phyloP scores from a whole-genome alignment of 2,113 vertebrate genomes.

The Circaetus cinerascens region DNA sequence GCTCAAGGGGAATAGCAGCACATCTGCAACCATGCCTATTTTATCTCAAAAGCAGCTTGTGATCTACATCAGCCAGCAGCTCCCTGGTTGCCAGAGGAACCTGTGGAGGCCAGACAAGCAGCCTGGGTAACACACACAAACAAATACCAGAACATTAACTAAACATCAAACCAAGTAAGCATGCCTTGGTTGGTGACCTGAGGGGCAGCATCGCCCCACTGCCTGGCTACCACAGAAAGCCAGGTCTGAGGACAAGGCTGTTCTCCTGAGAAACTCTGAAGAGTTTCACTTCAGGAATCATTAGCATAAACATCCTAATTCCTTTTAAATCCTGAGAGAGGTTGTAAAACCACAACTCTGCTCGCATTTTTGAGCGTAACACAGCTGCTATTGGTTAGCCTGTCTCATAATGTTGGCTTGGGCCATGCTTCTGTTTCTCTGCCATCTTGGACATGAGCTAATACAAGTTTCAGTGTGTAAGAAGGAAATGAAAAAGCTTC shows the following conservation, averaged over 20 bases:
- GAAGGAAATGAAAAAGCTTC: not conserved
- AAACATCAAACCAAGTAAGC: not conserved
- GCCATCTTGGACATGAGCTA: not conserved
- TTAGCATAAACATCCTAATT: not conserved
- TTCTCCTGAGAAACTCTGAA: not conserved
- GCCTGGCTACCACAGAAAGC: not conserved
- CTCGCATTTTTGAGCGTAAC: not conserved
- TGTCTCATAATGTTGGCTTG: not conserved
- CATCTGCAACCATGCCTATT: constrained; percentile 30
- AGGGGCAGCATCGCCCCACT: not conserved
- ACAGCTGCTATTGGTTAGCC: not conserved
- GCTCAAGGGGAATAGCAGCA: constrained; percentile 16
- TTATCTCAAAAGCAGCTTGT: constrained; percentile 24
- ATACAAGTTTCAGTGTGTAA: not conserved
- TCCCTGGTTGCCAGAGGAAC: constrained; percentile 24
- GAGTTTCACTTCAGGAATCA: not conserved
- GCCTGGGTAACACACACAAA: constrained; percentile 7
- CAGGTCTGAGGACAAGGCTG: not conserved
- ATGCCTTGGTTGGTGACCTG: not conserved
- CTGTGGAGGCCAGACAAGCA: not conserved
- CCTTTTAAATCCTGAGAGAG: not conserved
- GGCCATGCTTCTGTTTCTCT: not conserved
- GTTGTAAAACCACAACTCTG: not conserved
- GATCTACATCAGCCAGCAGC: not conserved
- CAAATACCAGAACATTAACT: constrained; percentile 26